Conservation (phyloP, 2,888 invertebrate genomes). For the Leuctra nigra region DNA sequence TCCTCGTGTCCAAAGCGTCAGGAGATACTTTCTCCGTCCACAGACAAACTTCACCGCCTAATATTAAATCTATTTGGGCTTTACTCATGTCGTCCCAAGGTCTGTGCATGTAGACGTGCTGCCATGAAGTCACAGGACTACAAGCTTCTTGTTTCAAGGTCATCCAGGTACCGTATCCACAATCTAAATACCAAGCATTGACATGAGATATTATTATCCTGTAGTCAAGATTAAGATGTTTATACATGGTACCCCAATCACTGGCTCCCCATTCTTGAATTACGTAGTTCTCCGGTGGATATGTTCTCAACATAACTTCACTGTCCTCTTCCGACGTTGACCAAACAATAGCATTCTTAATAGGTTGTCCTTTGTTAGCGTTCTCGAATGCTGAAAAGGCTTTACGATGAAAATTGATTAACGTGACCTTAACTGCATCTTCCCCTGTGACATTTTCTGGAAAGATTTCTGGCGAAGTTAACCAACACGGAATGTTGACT, state of each 20-base stretch:
- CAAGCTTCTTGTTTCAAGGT: slow-evolving; percentile 22
- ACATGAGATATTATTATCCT: slow-evolving; percentile 36
- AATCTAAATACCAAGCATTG: slow-evolving; percentile 37
- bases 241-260: slow-evolving; percentile 69
- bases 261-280: slow-evolving; percentile 79
- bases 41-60: slow-evolving; percentile 39
- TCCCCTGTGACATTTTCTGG: neutral
- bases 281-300: slow-evolving; percentile 50
- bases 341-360: slow-evolving; percentile 60
- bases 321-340: slow-evolving; percentile 56
- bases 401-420: slow-evolving; percentile 32
- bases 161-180: slow-evolving; percentile 32
- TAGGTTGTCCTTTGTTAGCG: slow-evolving; percentile 54
- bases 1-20: slow-evolving; percentile 33
- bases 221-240: slow-evolving; percentile 34
- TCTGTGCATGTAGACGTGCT: slow-evolving; percentile 23
- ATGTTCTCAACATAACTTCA: slow-evolving; percentile 60
- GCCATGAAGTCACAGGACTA: slow-evolving; percentile 34
- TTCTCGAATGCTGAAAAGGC: slow-evolving; percentile 47
- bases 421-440: slow-evolving; percentile 30
- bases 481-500: slow-evolving; percentile 59
- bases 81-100: slow-evolving; percentile 40
- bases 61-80: slow-evolving; percentile 39
- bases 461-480: neutral
- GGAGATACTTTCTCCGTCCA: slow-evolving; percentile 39